Conservation (phyloP, 2,113 vertebrate species). For the Chloropsis hardwickii region DNA sequence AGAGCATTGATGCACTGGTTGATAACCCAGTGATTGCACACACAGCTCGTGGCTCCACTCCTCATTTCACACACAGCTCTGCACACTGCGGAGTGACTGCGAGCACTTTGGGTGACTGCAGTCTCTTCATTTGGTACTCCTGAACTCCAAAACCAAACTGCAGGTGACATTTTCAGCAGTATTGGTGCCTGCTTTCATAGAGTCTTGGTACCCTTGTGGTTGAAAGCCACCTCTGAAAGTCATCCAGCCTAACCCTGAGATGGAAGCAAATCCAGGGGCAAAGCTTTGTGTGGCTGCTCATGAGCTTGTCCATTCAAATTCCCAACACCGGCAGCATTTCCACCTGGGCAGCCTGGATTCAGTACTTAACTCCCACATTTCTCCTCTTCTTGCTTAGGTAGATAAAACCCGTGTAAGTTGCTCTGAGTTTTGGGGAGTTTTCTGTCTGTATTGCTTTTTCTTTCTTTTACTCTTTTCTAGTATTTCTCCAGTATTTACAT, state of each 20-base stretch:
- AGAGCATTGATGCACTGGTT: not conserved
- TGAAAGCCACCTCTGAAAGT: not conserved
- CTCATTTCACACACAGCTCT: not conserved
- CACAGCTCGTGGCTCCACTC: fast-evolving
- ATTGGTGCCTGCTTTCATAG: not conserved
- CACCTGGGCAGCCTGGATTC: not conserved
- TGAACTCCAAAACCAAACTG: not conserved
- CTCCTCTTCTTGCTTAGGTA: not conserved
- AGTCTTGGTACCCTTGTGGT: not conserved
- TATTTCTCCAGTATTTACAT: not conserved
- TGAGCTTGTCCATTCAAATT: not conserved
- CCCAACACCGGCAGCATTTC: not conserved
- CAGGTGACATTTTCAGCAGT: not conserved
- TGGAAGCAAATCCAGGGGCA: not conserved
- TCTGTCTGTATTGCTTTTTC: not conserved
- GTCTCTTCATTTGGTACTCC: not conserved
- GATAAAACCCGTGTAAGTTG: not conserved
- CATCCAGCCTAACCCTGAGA: not conserved
- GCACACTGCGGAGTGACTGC: fast-evolving
- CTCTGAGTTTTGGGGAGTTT: not conserved
- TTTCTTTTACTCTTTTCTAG: not conserved
- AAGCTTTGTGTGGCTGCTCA: not conserved
- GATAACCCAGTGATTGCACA: not conserved
- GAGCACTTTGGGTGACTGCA: not conserved
- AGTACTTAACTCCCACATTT: not conserved